Evolutionary conservation across 2,113 vertebrate species (phyloP).

Genomic region (Noturus placidus): DNA sequence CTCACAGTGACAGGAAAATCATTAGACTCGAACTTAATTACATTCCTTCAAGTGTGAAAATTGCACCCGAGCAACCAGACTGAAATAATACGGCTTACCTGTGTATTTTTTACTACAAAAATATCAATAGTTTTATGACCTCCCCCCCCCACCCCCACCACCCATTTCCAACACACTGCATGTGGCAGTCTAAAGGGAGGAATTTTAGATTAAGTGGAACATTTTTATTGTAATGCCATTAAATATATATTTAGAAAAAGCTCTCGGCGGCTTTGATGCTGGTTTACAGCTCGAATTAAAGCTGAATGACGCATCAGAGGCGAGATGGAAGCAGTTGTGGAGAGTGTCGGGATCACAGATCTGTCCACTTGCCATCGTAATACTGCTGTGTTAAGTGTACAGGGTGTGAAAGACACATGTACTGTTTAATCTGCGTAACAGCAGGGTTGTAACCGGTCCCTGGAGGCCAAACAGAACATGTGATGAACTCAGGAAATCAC

Average conservation of each 20-base stretch:
- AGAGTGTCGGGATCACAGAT: neutral
- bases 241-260: constrained; percentile 24
- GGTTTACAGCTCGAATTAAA: constrained; percentile 3
- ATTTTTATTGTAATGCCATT: neutral
- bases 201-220: neutral
- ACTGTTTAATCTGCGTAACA: constrained; percentile 4
- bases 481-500: neutral
- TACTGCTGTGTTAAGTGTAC: neutral
- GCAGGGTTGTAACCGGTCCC: neutral
- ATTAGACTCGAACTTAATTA: constrained; percentile 7
- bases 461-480: neutral
- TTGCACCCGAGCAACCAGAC: neutral
- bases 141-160: too few relatives aligned
- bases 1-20: constrained; percentile 4
- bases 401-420: neutral
- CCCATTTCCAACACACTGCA: neutral
- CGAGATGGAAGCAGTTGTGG: neutral
- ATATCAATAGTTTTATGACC: neutral
- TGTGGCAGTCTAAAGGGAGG: neutral
- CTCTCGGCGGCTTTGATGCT: neutral
- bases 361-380: neutral
- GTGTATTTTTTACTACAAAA: neutral
- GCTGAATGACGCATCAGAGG: constrained; percentile 1
- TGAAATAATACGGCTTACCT: neutral
- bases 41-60: constrained; percentile 18